A percentile compares a stretch with the other conserved stretches of the same genome.
These are phyloP conservation scores for Panopea generosa DNA, from an alignment of 2,888 invertebrate genomes.

Conservation along the genomic window DNA sequence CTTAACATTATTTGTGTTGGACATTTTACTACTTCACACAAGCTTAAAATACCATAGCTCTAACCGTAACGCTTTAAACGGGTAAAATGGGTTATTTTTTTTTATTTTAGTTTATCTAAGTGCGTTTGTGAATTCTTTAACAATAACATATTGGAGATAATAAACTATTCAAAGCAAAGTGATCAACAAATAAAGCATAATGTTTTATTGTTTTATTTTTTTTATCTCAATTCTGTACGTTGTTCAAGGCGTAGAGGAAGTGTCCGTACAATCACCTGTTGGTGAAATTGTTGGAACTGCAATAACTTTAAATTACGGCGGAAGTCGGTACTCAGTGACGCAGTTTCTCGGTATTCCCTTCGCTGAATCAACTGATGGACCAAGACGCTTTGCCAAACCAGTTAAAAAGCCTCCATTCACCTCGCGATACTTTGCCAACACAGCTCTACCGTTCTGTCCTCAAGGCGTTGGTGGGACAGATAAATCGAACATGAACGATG, in stretches of 20 bases:
- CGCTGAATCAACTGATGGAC: slow-evolving; percentile 25
- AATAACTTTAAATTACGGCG: background rate
- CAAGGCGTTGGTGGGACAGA: slow-evolving; percentile 11
- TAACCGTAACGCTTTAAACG: too few species aligned
- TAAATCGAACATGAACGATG: slow-evolving; percentile 8
- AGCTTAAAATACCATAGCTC: too few species aligned
- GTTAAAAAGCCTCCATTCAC: slow-evolving; percentile 19
- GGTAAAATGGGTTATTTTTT: too few species aligned
- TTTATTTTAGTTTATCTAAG: too few species aligned
- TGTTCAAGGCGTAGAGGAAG: background rate
- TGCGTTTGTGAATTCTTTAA: too few species aligned
- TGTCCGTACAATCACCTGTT: slow-evolving; percentile 12
- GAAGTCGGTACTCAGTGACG: background rate
- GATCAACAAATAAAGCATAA: too few species aligned
- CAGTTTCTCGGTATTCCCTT: slow-evolving; percentile 33
- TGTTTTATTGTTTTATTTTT: too few species aligned
- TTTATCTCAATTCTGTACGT: too few species aligned
- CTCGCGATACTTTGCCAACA: slow-evolving; percentile 6
- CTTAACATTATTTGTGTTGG: too few species aligned
- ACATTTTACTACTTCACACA: too few species aligned
- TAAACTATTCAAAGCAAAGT: too few species aligned
- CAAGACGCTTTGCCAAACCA: slow-evolving; percentile 29
- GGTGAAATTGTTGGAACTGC: slow-evolving; percentile 19
- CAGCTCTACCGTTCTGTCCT: background rate
- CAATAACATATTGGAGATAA: too few species aligned